phyloP scores from a whole-genome alignment of 2,113 vertebrate species.

The Callionymus lyra region DNA sequence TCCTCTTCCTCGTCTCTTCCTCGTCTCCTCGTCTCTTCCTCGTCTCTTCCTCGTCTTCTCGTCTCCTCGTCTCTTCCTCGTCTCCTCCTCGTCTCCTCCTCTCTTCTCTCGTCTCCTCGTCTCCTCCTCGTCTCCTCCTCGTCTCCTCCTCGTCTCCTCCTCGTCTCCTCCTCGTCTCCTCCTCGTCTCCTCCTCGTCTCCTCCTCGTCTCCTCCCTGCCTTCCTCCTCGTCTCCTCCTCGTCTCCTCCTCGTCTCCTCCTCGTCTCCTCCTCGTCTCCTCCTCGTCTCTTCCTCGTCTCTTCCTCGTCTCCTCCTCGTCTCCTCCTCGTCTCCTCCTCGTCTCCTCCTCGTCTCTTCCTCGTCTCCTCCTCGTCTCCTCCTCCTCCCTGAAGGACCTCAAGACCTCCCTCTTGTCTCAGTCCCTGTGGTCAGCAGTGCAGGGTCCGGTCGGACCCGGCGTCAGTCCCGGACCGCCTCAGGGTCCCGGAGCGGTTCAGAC shows the following conservation, averaged over 20 bases:
- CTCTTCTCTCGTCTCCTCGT: not conserved
- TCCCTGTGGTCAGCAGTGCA: constrained; percentile 8
- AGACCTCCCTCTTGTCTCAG: not conserved
- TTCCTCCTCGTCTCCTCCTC: too few relatives aligned
- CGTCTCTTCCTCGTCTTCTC: too few relatives aligned
- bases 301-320: not conserved
- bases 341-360: too few relatives aligned
- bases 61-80: not conserved
- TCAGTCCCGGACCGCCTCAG: constrained; percentile 14
- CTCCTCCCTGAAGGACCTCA: not conserved
- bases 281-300: not conserved
- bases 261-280: too few relatives aligned
- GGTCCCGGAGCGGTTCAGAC: constrained; percentile 30
- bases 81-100: not conserved
- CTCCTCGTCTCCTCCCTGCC: not conserved
- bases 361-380: not conserved
- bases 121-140: not conserved
- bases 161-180: not conserved
- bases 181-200: too few relatives aligned
- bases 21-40: not conserved
- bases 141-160: too few relatives aligned
- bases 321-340: not conserved
- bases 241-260: not conserved
- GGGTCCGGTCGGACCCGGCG: constrained; percentile 16
- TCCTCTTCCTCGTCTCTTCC: not conserved